Evolutionary conservation across 2,888 invertebrate genomes (phyloP).

Genomic region (Octodonta nipae): DNA sequence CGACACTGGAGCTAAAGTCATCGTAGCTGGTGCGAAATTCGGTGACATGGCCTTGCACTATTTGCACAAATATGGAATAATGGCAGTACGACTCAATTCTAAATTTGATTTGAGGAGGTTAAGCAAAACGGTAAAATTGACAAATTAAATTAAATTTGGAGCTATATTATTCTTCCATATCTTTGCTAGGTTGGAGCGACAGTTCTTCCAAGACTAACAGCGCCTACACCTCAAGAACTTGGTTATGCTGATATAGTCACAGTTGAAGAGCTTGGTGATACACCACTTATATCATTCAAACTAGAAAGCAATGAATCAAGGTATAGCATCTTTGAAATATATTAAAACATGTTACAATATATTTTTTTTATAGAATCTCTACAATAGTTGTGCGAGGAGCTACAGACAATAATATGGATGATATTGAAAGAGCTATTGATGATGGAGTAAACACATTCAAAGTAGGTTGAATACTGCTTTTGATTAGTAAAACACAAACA

Average conservation of each 20-base stretch:
- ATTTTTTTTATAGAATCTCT: constrained; percentile 43
- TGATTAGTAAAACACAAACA: background rate
- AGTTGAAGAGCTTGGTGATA: constrained; percentile 91
- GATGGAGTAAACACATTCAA: constrained; percentile 99
- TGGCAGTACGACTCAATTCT: constrained; percentile 89
- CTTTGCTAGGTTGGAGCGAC: constrained; percentile 29
- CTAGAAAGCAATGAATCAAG: constrained; percentile 71
- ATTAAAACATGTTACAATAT: background rate
- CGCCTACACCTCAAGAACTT: constrained; percentile 79
- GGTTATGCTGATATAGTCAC: constrained; percentile 82
- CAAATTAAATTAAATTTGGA: constrained; percentile 3
- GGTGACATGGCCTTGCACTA: constrained; percentile 97
- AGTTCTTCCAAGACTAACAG: constrained; percentile 50
- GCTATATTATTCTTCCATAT: constrained; percentile 5
- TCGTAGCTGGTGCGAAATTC: constrained; percentile 95
- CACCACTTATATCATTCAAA: constrained; percentile 84
- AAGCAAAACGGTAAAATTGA: constrained; percentile 62
- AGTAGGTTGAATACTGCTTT: constrained; percentile 41
- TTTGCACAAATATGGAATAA: constrained; percentile 85
- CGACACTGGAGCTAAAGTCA: constrained; percentile 77
- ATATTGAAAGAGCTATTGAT: constrained; percentile 93
- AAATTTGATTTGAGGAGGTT: constrained; percentile 94
- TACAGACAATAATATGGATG: constrained; percentile 97
- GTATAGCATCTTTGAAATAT: background rate
- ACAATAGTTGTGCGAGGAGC: constrained; percentile 92